Evolutionary conservation across 2,113 vertebrate genomes (phyloP), one percentile per base, ranked within the genome.

Genomic region (Cryptotis parvus): DNA sequence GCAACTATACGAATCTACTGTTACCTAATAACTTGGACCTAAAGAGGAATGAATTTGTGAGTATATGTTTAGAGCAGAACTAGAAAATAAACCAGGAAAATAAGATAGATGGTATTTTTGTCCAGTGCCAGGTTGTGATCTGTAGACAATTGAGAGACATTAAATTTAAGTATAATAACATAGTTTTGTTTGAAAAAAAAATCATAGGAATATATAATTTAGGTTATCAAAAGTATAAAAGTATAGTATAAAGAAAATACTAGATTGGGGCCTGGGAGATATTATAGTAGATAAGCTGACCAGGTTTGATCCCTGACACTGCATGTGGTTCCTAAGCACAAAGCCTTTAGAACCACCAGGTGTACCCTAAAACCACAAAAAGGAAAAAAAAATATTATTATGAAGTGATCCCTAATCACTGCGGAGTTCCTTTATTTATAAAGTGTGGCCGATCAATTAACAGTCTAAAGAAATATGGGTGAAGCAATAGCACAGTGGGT

Each of bases 161-260:
- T 83, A 76, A 91, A 72, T 75, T 9, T 69, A 94, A 87, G 69
- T 91, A 24, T 49, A 26, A 84, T 79, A 58, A 58, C 83, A 84
- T 49, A 68, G 52, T 92, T 95, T 39, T 76, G 12, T 82, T 86
- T 94, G 65, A 70, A 95, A 93, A 86, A 55, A 66, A 75, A 91
- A 82, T 88, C 12, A n/a, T 69, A 90, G 7, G 55, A 58, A 58
- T 24, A 55, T 58, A 20, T 58, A 58, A 58, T 58, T 92, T 85
- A 69, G 74, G 77, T 87, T 61, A 16, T 85, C 65, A 82, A 52
- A 94, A 86, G 27, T 52, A 52, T 10, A 16, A 52, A 52, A 58
- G 24, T 20, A 70, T 41, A 90, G 66, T 22, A n/a, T n/a, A 92
- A 78, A 78, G 18, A 91, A 85, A 49, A 58, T 58, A 20, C 8